phyloP scores from a whole-genome alignment of 1,140 invertebrate species.

The Cotesia glomerata region DNA sequence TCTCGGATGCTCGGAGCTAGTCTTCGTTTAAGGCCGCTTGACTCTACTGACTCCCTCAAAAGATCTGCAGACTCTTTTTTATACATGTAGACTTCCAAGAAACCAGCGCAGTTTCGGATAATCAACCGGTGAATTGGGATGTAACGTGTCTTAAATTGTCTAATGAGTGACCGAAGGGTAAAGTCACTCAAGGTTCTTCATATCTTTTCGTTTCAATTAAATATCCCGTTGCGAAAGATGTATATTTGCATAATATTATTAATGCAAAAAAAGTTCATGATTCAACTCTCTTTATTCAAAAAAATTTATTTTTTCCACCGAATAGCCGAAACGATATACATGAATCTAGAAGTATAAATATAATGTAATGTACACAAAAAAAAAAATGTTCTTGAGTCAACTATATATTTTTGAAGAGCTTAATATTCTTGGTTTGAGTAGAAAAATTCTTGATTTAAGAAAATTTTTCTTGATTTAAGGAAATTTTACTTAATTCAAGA shows the following conservation, averaged over 20 bases:
- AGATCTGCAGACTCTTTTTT: too few relatives aligned
- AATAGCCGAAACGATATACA: too few relatives aligned
- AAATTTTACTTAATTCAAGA: too few relatives aligned
- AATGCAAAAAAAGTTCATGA: neutral
- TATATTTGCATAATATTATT: too few relatives aligned
- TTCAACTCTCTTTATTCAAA: neutral
- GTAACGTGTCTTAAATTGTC: conserved; percentile 62
- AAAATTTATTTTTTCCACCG: too few relatives aligned
- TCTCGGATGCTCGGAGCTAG: conserved; percentile 22
- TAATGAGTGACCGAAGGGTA: conserved; percentile 59
- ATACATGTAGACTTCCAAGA: conserved; percentile 43
- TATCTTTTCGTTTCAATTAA: conserved; percentile 32
- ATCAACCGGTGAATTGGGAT: conserved; percentile 57
- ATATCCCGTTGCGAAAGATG: neutral
- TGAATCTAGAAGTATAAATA: too few relatives aligned
- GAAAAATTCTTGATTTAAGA: too few relatives aligned
- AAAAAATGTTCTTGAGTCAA: too few relatives aligned
- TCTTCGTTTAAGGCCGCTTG: conserved; percentile 20
- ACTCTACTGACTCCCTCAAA: neutral
- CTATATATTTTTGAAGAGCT: too few relatives aligned
- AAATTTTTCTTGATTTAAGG: too few relatives aligned
- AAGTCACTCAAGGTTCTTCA: conserved; percentile 42
- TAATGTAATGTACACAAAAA: neutral
- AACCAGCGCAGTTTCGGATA: conserved; percentile 53
- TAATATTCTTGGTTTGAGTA: too few relatives aligned